These are phyloP conservation scores for Barbus barbus DNA, from an alignment of 2,113 vertebrate species.

Conservation along the genomic window DNA sequence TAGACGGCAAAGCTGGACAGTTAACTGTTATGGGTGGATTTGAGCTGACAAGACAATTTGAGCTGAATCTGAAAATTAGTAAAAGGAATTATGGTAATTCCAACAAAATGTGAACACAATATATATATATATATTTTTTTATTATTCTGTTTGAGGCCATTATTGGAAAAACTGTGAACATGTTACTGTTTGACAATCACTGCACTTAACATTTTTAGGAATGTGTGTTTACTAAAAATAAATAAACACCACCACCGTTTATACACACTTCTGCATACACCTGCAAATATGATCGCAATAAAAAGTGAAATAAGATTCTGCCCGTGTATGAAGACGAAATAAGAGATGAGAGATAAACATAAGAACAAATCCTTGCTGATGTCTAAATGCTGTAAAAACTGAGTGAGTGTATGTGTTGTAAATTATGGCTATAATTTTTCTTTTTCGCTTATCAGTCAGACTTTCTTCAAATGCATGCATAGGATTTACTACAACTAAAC, in stretches of 20 bases:
- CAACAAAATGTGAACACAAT: neutral
- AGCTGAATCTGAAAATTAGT: neutral
- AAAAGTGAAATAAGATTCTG: neutral
- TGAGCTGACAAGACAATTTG: neutral
- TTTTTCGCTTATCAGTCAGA: neutral
- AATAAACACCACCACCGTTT: neutral
- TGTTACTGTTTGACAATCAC: constrained; percentile 33
- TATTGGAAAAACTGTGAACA: constrained; percentile 4
- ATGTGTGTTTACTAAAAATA: neutral
- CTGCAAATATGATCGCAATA: neutral
- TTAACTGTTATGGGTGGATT: neutral
- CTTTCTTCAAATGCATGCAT: too few species aligned
- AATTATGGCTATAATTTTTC: neutral
- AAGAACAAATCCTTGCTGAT: neutral
- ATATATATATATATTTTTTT: too few species aligned
- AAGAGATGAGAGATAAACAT: neutral
- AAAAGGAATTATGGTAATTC: neutral
- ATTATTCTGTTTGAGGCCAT: too few species aligned
- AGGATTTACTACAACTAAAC: neutral
- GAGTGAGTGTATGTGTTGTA: neutral
- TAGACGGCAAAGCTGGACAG: neutral
- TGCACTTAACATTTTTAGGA: neutral
- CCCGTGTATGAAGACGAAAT: neutral
- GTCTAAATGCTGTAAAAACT: neutral
- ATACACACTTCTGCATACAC: neutral